Conservation (phyloP, 2,113 vertebrate genomes). For the Xiphorhynchus elegans region DNA sequence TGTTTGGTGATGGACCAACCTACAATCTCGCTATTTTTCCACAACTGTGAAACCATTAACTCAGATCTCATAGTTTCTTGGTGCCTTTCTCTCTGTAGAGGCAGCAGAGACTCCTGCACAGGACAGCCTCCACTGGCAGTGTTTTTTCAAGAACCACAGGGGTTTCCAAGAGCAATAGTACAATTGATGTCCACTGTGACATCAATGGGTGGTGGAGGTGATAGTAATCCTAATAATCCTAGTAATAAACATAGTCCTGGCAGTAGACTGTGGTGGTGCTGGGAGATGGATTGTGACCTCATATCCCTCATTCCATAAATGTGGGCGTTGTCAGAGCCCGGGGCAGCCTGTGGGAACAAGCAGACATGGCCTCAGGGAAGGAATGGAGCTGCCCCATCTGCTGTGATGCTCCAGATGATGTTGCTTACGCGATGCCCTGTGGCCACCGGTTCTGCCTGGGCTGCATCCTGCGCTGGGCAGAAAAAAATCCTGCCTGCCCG, state of each 20-base stretch:
- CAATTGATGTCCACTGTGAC: too few species aligned
- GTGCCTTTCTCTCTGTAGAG: neutral
- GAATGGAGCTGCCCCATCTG: neutral
- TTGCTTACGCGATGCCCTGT: neutral
- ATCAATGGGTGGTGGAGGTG: neutral
- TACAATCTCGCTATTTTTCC: neutral
- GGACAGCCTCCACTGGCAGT: neutral
- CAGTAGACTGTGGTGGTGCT: neutral
- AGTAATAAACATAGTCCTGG: neutral
- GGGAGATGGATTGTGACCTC: neutral
- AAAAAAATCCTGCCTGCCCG: neutral
- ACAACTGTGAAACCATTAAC: neutral
- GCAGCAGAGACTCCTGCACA: neutral
- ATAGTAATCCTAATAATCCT: neutral
- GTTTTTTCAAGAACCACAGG: neutral
- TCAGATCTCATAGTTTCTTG: neutral
- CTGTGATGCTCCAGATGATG: rapidly evolving
- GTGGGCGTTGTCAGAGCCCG: neutral
- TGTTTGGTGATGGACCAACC: neutral
- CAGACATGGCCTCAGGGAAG: neutral
- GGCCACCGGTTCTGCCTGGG: neutral
- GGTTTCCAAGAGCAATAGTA: too few species aligned
- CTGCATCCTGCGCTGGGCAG: neutral
- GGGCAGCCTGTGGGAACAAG: neutral
- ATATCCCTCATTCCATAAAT: neutral